Evolutionary conservation across 2,797 vertebrate species (phyloP).

Genomic region (Eulemur rubriventer): DNA sequence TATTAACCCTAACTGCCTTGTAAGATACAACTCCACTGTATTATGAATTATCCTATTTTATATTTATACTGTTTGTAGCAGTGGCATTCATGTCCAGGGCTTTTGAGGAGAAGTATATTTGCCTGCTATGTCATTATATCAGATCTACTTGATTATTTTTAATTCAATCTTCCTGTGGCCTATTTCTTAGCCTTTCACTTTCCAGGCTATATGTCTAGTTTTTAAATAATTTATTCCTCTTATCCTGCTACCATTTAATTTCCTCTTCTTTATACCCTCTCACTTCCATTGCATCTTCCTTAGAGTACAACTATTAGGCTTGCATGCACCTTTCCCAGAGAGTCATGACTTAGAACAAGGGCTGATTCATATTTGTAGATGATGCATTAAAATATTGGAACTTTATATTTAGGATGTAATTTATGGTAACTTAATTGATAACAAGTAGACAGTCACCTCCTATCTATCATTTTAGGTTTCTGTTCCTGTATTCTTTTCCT

Average conservation of each 20-base stretch:
- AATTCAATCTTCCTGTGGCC: background rate
- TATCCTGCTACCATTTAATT: conserved; percentile 8
- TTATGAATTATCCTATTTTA: background rate
- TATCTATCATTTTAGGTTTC: background rate
- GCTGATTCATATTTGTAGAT: conserved; percentile 3
- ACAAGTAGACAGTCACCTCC: background rate
- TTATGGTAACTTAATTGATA: background rate
- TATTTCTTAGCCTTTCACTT: conserved; percentile 30
- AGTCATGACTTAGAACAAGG: background rate
- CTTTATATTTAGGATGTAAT: background rate
- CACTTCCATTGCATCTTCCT: background rate
- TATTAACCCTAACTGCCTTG: background rate
- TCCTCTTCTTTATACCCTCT: background rate
- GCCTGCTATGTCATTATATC: background rate
- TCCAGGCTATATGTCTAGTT: background rate
- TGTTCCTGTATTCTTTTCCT: background rate
- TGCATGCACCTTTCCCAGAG: background rate
- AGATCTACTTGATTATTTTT: background rate
- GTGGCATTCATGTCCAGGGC: background rate
- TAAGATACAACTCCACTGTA: background rate
- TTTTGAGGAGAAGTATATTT: background rate
- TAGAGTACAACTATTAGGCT: background rate
- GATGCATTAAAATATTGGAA: background rate
- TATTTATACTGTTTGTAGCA: background rate
- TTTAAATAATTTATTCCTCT: conserved; percentile 23